phyloP scores from a whole-genome alignment of 2,888 invertebrate genomes.

The Gordius sp. region DNA sequence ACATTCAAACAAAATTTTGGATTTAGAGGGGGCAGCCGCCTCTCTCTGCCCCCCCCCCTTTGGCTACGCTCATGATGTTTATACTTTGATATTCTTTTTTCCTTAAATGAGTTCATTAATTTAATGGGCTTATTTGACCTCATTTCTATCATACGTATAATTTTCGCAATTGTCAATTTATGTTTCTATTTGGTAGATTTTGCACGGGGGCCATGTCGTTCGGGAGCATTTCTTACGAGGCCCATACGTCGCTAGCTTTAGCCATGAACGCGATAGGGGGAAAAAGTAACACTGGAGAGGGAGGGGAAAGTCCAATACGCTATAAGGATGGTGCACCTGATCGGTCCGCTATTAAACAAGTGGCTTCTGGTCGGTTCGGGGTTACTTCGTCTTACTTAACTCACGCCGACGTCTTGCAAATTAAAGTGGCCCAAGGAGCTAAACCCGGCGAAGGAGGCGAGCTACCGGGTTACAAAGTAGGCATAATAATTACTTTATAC shows the following conservation, averaged over 20 bases:
- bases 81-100: too few species aligned
- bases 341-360: constrained; percentile 83
- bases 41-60: too few species aligned
- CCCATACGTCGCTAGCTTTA: constrained; percentile 70
- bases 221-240: constrained; percentile 80
- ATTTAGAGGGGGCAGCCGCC: too few species aligned
- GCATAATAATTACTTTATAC: too few species aligned
- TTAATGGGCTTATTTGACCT: too few species aligned
- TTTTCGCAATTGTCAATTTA: neutral
- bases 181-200: neutral
- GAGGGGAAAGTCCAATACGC: constrained; percentile 43
- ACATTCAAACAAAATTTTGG: too few species aligned
- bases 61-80: too few species aligned
- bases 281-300: constrained; percentile 96
- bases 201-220: constrained; percentile 67
- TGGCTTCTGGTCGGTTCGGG: constrained; percentile 89
- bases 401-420: constrained; percentile 88
- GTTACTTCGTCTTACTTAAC: constrained; percentile 88
- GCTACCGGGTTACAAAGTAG: constrained; percentile 56
- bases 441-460: constrained; percentile 98
- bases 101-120: too few species aligned
- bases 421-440: constrained; percentile 98
- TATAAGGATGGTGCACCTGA: constrained; percentile 45
- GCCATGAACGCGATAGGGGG: constrained; percentile 92
- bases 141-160: too few species aligned